Evolutionary conservation across 2,113 vertebrate species (phyloP).

Genomic region (Eleginops maclovinus): DNA sequence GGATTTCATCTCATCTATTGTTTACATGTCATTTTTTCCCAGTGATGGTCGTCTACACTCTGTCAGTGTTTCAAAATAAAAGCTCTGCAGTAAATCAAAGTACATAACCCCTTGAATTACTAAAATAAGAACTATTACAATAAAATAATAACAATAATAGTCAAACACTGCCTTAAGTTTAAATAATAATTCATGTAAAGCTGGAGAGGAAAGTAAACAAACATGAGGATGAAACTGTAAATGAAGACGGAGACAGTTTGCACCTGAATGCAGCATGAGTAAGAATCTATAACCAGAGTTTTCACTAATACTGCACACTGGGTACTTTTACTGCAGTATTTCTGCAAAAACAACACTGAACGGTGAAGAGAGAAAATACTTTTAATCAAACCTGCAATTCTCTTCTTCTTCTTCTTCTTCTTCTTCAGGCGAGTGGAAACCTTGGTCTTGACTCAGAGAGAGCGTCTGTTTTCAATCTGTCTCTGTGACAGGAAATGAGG

Average conservation of each 20-base stretch:
- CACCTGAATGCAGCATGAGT: not conserved
- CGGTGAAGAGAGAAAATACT: not conserved
- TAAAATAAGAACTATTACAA: not conserved
- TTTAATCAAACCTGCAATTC: constrained; percentile 28
- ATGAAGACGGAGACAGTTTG: no score
- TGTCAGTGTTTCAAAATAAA: not conserved
- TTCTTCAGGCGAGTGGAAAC: constrained; percentile 48
- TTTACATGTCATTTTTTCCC: not conserved
- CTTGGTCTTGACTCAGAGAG: constrained; percentile 42
- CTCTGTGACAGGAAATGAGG: constrained; percentile 46
- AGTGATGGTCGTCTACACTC: not conserved
- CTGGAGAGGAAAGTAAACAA: no score
- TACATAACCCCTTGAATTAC: not conserved
- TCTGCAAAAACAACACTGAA: not conserved
- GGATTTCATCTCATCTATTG: not conserved
- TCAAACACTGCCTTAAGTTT: no score
- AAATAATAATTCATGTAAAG: no score
- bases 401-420: not conserved
- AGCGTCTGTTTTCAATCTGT: constrained; percentile 68
- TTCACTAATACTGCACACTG: no score
- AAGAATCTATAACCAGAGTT: not conserved
- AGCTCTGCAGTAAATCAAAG: not conserved
- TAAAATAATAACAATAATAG: not conserved
- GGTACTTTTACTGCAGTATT: not conserved
- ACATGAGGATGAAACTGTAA: no score